These are phyloP conservation scores for Tetranychus cinnabarinus DNA, from an alignment of 1,140 invertebrate genomes.

Conservation along the genomic window DNA sequence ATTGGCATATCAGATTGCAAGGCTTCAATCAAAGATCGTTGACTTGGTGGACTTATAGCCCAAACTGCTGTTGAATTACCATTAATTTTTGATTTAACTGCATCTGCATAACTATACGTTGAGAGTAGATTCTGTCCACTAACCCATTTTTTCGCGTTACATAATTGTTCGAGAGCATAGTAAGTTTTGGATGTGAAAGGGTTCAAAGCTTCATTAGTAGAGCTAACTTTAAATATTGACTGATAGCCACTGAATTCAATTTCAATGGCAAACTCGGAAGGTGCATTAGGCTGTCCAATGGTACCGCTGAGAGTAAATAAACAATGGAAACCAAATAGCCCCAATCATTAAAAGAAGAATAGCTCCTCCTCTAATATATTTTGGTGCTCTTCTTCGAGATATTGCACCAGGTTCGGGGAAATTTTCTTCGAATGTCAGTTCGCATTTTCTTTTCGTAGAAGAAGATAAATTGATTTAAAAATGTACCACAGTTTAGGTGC, in stretches of 20 bases:
- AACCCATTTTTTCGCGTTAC: conserved; percentile 23
- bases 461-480: conserved; percentile 80
- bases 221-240: conserved; percentile 50
- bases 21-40: conserved; percentile 36
- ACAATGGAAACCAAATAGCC: conserved; percentile 89
- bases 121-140: conserved; percentile 59
- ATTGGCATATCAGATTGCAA: conserved; percentile 26
- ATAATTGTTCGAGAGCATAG: conserved; percentile 31
- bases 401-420: conserved; percentile 69
- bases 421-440: conserved; percentile 60
- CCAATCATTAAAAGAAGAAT: conserved; percentile 55
- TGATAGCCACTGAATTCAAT: conserved; percentile 69
- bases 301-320: conserved; percentile 83
- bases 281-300: conserved; percentile 65
- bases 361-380: conserved; percentile 73
- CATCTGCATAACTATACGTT: conserved; percentile 61
- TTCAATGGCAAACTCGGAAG: conserved; percentile 54
- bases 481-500: conserved; percentile 91
- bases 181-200: conserved; percentile 33
- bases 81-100: conserved; percentile 51
- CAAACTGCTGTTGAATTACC: conserved; percentile 64
- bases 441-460: conserved; percentile 83
- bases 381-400: conserved; percentile 49
- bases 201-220: conserved; percentile 38
- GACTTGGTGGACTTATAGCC: conserved; percentile 77